Evolutionary conservation across 2,888 invertebrate genomes (phyloP), one percentile per base, ranked within the genome.

Genomic region (Thera obeliscata): DNA sequence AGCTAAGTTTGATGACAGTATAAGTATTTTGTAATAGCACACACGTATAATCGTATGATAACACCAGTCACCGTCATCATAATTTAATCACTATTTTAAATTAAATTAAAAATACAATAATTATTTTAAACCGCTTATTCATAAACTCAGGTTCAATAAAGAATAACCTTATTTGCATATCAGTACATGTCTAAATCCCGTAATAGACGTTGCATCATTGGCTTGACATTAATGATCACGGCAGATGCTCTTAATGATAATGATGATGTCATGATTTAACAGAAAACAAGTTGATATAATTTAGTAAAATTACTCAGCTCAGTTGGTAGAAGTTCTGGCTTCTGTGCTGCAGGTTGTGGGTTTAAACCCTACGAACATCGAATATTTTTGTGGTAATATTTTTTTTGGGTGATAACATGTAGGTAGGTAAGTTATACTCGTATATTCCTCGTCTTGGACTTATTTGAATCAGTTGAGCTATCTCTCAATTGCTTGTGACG

Each of bases 191-290:
- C 61, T 33, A 41, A 59, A 59, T 55, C 9, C 60, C 11, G 35
- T 62, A 55, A 3, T 12, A 56, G 52, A 36, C 50, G 49, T 69
- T 65, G 56, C 65, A 58, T 69, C 69, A 69, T 66, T 50, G 22
- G 52, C 50, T 56, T 57, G 62, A 63, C 63, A 62, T 66, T 66
- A 66, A 69, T 69, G 62, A 60, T 54, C 22, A 36, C 22, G 22
- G 54, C 69, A 69, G 65, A 66, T 63, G 69, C 52, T 61, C 57
- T 38, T n/a, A 55, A 62, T 62, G 56, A 56, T 60, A 56, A 43
- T 50, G 65, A 63, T 60, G 66, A 69, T 69, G 64, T 65, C 68
- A 69, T 64, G 35, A 63, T 67, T 49, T 55, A 56, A 50, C 48
- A 46, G 38, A 38, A 12, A 57, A 59, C 55, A 60, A 56, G 43